A percentile compares a stretch with the other conserved stretches of the same genome.
Conservation (phyloP, 2,797 vertebrate species). For the Netta rufina region DNA sequence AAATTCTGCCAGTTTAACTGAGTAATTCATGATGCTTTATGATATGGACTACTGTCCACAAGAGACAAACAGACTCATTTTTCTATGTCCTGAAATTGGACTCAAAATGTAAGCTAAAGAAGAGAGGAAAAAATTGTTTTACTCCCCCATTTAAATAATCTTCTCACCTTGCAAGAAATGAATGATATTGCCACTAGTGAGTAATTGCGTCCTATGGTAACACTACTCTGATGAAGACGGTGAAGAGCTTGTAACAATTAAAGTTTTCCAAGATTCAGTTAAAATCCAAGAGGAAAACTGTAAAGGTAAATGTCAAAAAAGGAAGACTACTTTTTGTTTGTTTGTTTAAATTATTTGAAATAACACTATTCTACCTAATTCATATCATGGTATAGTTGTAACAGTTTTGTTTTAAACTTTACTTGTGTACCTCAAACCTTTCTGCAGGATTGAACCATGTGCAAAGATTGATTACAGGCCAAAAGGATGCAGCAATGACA, state of each 20-base stretch:
- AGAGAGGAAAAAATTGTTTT: neutral
- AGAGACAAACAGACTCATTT: conserved; percentile 34
- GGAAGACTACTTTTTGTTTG: neutral
- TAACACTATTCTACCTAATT: neutral
- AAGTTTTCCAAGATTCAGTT: neutral
- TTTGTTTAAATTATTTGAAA: neutral
- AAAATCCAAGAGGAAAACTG: neutral
- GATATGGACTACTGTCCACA: conserved; percentile 15
- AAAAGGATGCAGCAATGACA: neutral
- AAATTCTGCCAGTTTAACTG: conserved; percentile 40
- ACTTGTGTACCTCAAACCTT: neutral
- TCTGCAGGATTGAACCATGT: neutral
- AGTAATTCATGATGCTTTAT: conserved; percentile 54
- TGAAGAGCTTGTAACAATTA: neutral
- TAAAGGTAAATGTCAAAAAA: neutral
- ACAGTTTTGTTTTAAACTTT: neutral
- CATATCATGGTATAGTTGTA: neutral
- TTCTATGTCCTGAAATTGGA: conserved; percentile 26
- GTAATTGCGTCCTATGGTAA: neutral
- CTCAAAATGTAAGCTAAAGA: conserved; percentile 10
- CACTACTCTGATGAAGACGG: neutral
- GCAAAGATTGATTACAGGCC: neutral
- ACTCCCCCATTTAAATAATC: neutral
- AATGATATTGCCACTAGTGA: neutral
- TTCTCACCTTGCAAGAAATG: neutral